Evolutionary conservation across 2,888 invertebrate species (phyloP).

Genomic region (Elysia crispata): DNA sequence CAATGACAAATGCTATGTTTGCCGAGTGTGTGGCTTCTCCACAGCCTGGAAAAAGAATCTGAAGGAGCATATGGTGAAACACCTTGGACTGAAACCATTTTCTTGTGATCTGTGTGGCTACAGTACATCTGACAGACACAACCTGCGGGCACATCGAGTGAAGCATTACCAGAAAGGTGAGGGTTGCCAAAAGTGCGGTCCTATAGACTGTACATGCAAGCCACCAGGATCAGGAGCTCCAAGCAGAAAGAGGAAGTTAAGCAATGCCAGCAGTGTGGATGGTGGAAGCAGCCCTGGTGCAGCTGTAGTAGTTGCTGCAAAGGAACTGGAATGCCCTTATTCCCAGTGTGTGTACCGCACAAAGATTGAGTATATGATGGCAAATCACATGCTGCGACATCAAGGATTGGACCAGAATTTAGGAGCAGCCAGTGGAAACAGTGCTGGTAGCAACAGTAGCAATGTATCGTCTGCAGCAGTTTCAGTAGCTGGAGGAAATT

Average conservation of each 20-base stretch:
- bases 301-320: background rate
- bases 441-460: background rate
- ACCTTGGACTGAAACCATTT: conserved; percentile 51
- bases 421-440: background rate
- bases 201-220: conserved; percentile 43
- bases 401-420: conserved; percentile 33
- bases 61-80: conserved; percentile 55
- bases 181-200: conserved; percentile 50
- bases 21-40: conserved; percentile 51
- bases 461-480: no score
- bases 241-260: conserved; percentile 33
- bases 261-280: background rate
- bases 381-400: conserved; percentile 47
- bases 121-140: conserved; percentile 53
- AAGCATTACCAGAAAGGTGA: conserved; percentile 53
- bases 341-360: conserved; percentile 49
- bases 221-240: background rate
- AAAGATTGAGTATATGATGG: conserved; percentile 50
- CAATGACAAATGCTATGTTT: conserved; percentile 52
- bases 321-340: conserved; percentile 47
- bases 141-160: conserved; percentile 49
- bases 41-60: conserved; percentile 55
- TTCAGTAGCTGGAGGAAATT: conserved; percentile 7
- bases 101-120: conserved; percentile 52
- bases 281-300: conserved; percentile 16